A percentile compares a stretch with the other conserved stretches of the same genome.
Conservation (phyloP, 1,140 invertebrate genomes). For the Probaryconus sp. region DNA sequence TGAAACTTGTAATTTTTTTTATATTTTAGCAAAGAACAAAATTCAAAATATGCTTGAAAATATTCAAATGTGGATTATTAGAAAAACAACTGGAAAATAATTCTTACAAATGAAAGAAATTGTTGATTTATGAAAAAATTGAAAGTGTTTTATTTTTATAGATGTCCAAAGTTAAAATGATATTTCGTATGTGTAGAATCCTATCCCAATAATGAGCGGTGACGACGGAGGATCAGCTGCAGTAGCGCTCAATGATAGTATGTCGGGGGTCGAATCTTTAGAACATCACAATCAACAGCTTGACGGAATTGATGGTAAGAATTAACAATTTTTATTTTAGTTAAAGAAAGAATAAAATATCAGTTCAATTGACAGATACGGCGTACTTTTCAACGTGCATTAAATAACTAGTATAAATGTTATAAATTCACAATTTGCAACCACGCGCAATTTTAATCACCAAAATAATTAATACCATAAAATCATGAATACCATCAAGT, state of each 20-base stretch:
- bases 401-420: neutral
- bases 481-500: too few relatives aligned
- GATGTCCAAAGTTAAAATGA: too few relatives aligned
- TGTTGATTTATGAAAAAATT: too few relatives aligned
- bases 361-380: conserved; percentile 44
- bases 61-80: too few relatives aligned
- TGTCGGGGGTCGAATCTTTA: conserved; percentile 73
- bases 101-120: too few relatives aligned
- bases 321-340: conserved; percentile 58
- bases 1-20: too few relatives aligned
- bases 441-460: too few relatives aligned
- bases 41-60: too few relatives aligned
- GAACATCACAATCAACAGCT: conserved; percentile 76
- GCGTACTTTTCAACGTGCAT: conserved; percentile 54
- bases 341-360: conserved; percentile 52
- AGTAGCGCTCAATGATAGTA: conserved; percentile 72
- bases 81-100: too few relatives aligned
- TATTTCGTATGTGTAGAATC: conserved; percentile 74
- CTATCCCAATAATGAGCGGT: conserved; percentile 71
- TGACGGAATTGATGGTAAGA: conserved; percentile 79
- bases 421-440: neutral
- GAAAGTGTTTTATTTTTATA: too few relatives aligned
- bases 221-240: conserved; percentile 73
- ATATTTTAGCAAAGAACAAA: too few relatives aligned
- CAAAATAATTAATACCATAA: too few relatives aligned